phyloP scores from a whole-genome alignment of 2,797 vertebrate species.

The Mormyrus proboscirostris region DNA sequence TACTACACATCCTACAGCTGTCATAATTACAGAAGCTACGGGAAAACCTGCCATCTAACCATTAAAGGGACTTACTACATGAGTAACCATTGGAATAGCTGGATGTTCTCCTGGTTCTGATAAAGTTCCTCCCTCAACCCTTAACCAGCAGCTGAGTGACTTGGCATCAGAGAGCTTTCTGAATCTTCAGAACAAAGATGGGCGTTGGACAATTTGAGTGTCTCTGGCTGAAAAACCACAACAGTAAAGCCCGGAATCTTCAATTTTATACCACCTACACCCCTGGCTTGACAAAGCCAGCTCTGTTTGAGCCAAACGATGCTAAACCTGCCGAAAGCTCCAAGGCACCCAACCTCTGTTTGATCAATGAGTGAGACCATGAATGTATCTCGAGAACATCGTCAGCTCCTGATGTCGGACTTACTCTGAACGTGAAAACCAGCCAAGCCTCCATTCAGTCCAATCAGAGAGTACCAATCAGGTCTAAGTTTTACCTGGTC shows the following conservation, averaged over 20 bases:
- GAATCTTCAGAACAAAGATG: background rate
- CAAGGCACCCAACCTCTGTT: background rate
- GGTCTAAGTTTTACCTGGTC: constrained; percentile 51
- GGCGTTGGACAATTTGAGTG: background rate
- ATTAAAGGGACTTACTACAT: background rate
- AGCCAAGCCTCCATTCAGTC: background rate
- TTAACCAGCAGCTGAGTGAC: background rate
- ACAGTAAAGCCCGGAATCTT: background rate
- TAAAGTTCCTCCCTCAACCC: background rate
- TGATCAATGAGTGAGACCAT: background rate
- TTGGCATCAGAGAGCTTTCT: background rate
- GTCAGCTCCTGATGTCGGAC: background rate
- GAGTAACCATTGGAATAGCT: background rate
- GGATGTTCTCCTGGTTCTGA: background rate
- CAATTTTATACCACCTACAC: background rate
- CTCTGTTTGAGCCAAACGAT: background rate
- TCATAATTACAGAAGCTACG: background rate
- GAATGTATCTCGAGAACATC: background rate
- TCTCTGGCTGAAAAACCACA: background rate
- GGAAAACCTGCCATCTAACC: background rate
- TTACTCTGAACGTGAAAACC: background rate
- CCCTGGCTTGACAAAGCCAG: background rate
- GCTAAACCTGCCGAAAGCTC: background rate
- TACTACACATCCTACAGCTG: background rate
- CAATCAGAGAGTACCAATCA: background rate